phyloP scores from a whole-genome alignment of 2,888 invertebrate species.

The Eupithecia vulgata region DNA sequence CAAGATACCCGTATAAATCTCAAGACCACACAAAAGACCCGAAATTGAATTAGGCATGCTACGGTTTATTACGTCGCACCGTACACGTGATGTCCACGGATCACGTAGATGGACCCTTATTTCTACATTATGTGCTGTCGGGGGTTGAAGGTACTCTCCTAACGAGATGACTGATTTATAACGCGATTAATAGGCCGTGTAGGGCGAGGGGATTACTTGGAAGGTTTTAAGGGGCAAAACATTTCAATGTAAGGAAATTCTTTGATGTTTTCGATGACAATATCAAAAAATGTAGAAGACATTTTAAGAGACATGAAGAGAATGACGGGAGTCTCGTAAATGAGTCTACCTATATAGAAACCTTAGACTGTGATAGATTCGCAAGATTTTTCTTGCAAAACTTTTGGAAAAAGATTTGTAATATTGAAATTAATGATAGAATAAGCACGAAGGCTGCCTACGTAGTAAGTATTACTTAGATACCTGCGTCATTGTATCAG shows the following conservation, averaged over 20 bases:
- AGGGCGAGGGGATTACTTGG: conserved; percentile 26
- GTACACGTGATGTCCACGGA: conserved; percentile 64
- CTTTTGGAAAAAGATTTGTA: neutral
- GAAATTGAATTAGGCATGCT: conserved; percentile 78
- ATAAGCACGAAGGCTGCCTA: neutral
- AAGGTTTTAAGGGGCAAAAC: conserved; percentile 30
- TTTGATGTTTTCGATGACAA: conserved; percentile 14
- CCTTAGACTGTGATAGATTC: neutral
- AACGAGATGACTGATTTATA: conserved; percentile 39
- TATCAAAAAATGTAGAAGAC: neutral
- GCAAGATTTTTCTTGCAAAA: neutral
- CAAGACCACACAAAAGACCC: conserved; percentile 59
- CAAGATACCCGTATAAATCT: conserved; percentile 59
- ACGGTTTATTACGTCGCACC: conserved; percentile 66
- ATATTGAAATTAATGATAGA: neutral
- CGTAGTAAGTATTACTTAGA: neutral
- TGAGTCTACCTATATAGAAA: neutral
- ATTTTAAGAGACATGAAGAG: neutral
- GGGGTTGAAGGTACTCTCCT: conserved; percentile 23
- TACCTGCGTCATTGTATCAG: neutral
- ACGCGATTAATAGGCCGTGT: conserved; percentile 34
- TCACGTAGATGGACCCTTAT: conserved; percentile 60
- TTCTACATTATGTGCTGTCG: conserved; percentile 62
- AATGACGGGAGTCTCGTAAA: neutral
- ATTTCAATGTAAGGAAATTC: conserved; percentile 9